phyloP scores from a whole-genome alignment of 2,113 vertebrate species.

The Climacteris rufus region DNA sequence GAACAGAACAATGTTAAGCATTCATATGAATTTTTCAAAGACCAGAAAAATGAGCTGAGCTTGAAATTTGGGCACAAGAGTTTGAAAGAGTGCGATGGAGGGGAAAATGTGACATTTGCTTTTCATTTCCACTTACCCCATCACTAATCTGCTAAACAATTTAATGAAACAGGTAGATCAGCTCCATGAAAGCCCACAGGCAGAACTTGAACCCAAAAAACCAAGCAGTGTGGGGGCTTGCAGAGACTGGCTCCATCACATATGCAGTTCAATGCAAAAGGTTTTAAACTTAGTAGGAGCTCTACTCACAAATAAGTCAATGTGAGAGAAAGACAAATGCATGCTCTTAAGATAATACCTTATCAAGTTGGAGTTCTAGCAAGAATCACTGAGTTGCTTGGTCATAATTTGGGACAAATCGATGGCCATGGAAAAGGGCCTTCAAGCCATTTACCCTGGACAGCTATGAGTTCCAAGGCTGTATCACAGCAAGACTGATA shows the following conservation, averaged over 20 bases:
- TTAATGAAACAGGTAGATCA: background rate
- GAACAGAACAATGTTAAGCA: background rate
- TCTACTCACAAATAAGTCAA: background rate
- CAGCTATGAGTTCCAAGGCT: background rate
- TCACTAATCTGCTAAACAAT: background rate
- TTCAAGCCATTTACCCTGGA: background rate
- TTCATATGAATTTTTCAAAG: background rate
- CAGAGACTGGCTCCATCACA: background rate
- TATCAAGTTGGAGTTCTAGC: background rate
- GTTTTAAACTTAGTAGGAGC: background rate
- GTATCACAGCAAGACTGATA: background rate
- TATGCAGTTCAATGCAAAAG: background rate
- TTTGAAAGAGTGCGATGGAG: background rate
- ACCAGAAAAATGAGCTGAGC: background rate
- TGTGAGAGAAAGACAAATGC: background rate
- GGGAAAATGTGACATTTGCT: background rate
- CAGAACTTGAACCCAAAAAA: background rate
- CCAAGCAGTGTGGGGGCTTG: background rate
- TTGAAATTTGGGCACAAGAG: background rate
- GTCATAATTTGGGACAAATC: background rate
- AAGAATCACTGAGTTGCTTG: background rate
- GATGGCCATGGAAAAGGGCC: background rate
- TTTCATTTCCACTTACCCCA: background rate
- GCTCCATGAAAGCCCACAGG: background rate
- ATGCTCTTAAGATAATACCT: background rate